Base-by-base conservation (phyloP, 1,140 invertebrate genomes). In the Trissolcus basalis region DNA sequence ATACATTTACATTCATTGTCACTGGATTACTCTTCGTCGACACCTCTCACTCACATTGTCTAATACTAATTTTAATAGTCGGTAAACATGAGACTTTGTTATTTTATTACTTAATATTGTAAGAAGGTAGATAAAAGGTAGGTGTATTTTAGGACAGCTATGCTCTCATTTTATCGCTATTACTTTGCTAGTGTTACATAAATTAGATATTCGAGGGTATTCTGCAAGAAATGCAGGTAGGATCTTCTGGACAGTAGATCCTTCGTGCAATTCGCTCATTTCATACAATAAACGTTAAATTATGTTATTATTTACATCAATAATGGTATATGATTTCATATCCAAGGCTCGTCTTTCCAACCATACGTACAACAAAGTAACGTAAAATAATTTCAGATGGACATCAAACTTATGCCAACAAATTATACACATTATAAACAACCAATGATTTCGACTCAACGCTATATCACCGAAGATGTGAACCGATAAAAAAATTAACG, bases 1-100 rank as follows among this genome's bases (percentile, higher is more conserved):
- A 89, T 89, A 89, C 87, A 89, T 88, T 87, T 89, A 89, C 87
- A 89, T 89, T 89, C 85, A 89, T 88, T 89, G 86, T 87, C 87
- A 88, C 85, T 87, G 84, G 85, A 86, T 88, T 88, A 88, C 79
- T 86, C 79, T 73, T 81, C 82, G 74, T 80, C 80, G 64, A 80
- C 75, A 80, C 74, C 77, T 80, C 74, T 70, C 71, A 79, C 71
- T 83, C 77, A 78, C 81, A 68, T 78, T 77, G 79, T 81, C 78
- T 84, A 84, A 85, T 86, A 84, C 85, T 86, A 85, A 86, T 84
- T 84, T 86, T 82, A 86, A 85, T 86, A 87, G 80, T 88, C 83
- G 82, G 78, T 85, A 84, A 85, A 87, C 83, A 83, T 83, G 82
- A 87, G 83, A 83, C 80, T 83, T 82, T 74, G 65, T 86, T 85